A percentile compares a stretch with the other conserved stretches of the same genome.
These are phyloP conservation scores for Nipponia nippon DNA, from an alignment of 2,113 vertebrate species.

Conservation along the genomic window DNA sequence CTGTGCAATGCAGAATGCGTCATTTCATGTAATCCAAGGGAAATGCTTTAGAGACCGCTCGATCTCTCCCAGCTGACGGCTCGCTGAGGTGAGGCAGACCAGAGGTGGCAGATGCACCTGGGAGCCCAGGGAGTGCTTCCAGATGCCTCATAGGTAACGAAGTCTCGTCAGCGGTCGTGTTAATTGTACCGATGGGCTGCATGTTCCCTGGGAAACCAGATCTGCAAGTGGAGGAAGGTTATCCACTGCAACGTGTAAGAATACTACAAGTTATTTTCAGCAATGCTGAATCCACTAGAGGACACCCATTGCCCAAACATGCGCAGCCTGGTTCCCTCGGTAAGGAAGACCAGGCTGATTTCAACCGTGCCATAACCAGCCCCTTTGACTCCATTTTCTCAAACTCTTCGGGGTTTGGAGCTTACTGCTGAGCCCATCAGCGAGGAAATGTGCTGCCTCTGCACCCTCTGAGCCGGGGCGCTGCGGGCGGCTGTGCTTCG, in stretches of 20 bases:
- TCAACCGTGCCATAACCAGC: neutral
- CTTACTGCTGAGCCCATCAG: neutral
- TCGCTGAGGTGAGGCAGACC: neutral
- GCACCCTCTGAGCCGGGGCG: neutral
- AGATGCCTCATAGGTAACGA: neutral
- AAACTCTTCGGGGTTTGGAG: neutral
- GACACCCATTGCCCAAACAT: neutral
- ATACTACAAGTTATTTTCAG: neutral
- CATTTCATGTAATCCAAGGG: neutral
- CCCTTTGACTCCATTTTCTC: neutral
- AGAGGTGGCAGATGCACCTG: neutral
- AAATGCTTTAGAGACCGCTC: neutral
- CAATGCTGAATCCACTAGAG: neutral
- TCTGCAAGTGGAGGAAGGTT: neutral
- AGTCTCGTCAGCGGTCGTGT: neutral
- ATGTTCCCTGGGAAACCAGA: neutral
- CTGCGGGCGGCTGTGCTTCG: fast-evolving
- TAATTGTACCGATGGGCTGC: neutral
- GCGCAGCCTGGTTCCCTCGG: neutral
- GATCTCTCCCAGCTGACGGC: neutral
- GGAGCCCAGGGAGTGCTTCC: neutral
- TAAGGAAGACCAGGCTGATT: neutral
- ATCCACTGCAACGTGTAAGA: neutral
- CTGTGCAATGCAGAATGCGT: fast-evolving
- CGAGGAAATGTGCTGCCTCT: fast-evolving